Evolutionary conservation across 2,888 invertebrate species (phyloP), one percentile per base, ranked within the genome.

Genomic region (Drosophila neutralis): DNA sequence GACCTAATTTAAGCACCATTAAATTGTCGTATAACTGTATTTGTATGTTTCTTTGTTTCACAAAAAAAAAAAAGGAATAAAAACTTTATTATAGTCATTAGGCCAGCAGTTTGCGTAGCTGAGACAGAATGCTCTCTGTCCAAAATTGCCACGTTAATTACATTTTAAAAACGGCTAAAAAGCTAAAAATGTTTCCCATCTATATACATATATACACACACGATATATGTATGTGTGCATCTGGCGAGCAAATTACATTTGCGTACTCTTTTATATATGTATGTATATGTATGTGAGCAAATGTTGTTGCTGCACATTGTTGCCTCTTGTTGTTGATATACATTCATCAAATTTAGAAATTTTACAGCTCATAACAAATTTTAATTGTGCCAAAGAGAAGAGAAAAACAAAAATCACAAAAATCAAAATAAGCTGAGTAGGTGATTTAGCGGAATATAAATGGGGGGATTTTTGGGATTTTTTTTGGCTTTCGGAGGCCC

Each of bases 301-400:
- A 35, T 56, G 11, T 64, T 58, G 11, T 8, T 73, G 64, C 36
- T 65, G 83, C 62, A 82, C 64, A 76, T 74, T 79, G 58, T 66
- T 60, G 36, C 60, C 65, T 42, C 36, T 36, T 54, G 51, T 59
- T 73, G 48, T 64, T 57, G 76, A 70, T 76, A 80, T 87, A 80
- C 87, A 90, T 87, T 80, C 90, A 80, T 89, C 88, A 90, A 80
- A 82, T 90, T 76, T 69, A 84, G 66, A 82, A 84, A 78, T 76
- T 90, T 85, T 90, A 90, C 91, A 87, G 90, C 83, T 87, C 86
- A 85, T 87, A 82, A 87, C 45, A 80, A 70, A 76, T 78, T 76
- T 86, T 75, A 87, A 87, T 82, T 87, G 70, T 69, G 76, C 90
- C 73, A 88, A 89, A 73, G 89, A 71, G 69, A 35, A 24, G 24